phyloP scores from a whole-genome alignment of 2,113 vertebrate genomes.

The Hemiprocne comata region DNA sequence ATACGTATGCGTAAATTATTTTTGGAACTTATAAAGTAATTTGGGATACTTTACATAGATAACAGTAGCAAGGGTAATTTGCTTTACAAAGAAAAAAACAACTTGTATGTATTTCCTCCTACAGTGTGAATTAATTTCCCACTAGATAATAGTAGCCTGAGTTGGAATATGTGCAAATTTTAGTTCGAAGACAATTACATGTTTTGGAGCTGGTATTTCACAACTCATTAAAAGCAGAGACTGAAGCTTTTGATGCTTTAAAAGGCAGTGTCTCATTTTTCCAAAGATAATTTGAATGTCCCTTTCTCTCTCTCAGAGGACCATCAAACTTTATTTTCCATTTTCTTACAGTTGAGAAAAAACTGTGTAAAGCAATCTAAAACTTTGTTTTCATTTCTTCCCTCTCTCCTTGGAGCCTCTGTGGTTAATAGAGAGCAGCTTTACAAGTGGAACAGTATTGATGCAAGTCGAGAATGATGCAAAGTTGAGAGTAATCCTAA shows the following conservation, averaged over 20 bases:
- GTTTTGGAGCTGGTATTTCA: slow-evolving; percentile 35
- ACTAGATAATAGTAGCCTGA: neutral
- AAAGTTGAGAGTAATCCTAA: neutral
- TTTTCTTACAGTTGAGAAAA: neutral
- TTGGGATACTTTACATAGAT: neutral
- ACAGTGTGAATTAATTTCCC: neutral
- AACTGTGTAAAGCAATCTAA: neutral
- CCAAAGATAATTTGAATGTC: neutral
- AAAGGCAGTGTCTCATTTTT: neutral
- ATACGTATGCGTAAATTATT: neutral
- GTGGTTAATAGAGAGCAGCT: neutral
- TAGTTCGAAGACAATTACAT: slow-evolving; percentile 36
- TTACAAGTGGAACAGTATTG: neutral
- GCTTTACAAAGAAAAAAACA: neutral
- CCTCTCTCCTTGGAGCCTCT: neutral
- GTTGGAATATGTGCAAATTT: slow-evolving; percentile 20
- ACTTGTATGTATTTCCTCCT: neutral
- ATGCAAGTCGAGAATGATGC: neutral
- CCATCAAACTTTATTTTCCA: neutral
- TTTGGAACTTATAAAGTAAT: neutral
- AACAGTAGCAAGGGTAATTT: neutral
- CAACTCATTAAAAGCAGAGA: slow-evolving; percentile 5
- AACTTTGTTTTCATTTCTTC: neutral
- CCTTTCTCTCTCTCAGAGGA: neutral
- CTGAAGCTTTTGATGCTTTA: neutral